A percentile compares a stretch with the other conserved stretches of the same genome.
These are phyloP conservation scores for Phylloscopus whistleri DNA, from an alignment of 2,113 vertebrate genomes.

Conservation along the genomic window DNA sequence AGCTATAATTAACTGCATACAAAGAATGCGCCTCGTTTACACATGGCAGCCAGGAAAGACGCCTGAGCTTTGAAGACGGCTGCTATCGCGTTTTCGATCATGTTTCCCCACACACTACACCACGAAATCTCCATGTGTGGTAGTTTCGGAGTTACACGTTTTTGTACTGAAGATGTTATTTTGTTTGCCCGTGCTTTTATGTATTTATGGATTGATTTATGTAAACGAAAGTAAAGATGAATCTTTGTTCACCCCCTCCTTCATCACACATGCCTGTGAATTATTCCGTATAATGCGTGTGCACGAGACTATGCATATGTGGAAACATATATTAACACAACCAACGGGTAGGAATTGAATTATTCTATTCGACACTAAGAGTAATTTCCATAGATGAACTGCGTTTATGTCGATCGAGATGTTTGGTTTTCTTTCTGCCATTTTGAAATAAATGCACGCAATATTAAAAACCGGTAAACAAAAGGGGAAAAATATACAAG, in stretches of 20 bases:
- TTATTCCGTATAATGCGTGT: not conserved
- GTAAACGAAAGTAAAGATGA: slow-evolving; percentile 37
- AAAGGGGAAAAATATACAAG: not conserved
- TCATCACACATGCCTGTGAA: not conserved
- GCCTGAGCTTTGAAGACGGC: slow-evolving; percentile 23
- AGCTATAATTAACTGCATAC: slow-evolving; percentile 51
- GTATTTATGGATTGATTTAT: slow-evolving; percentile 28
- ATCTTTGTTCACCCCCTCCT: not conserved
- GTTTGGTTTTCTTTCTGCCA: not conserved
- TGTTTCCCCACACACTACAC: slow-evolving; percentile 24
- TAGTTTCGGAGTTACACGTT: slow-evolving; percentile 18
- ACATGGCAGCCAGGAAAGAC: slow-evolving; percentile 40
- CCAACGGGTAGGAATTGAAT: not conserved
- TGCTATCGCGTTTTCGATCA: slow-evolving; percentile 31
- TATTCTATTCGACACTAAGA: not conserved
- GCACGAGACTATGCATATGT: not conserved
- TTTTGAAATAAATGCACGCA: not conserved
- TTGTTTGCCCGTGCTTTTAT: slow-evolving; percentile 3
- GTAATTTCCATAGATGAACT: not conserved
- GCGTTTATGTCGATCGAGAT: accelerated
- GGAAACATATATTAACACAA: not conserved
- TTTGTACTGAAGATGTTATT: slow-evolving; percentile 25
- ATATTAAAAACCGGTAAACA: not conserved
- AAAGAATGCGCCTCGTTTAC: slow-evolving; percentile 8
- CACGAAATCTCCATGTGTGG: slow-evolving; percentile 44